Conservation (phyloP, 1,140 invertebrate species). For the Saccostrea cuccullata region DNA sequence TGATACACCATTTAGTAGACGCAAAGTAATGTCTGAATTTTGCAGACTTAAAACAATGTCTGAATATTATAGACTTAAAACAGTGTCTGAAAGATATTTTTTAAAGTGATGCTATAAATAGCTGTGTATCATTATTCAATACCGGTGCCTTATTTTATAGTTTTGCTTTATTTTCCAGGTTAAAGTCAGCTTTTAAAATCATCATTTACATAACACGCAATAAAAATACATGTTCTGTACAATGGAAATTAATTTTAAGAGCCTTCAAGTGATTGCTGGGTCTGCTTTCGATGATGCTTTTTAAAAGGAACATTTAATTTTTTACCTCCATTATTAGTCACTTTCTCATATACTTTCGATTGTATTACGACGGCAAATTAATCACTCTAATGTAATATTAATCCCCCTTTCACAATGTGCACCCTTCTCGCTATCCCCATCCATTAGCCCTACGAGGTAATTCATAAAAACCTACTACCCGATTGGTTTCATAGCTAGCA, state of each 20-base stretch:
- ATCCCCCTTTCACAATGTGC: not conserved
- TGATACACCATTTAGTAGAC: no score
- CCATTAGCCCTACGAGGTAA: not conserved
- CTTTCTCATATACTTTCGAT: conserved; percentile 10
- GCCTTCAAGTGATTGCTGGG: not conserved
- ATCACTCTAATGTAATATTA: conserved; percentile 33
- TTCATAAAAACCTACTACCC: conserved; percentile 8
- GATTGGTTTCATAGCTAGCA: conserved; percentile 33
- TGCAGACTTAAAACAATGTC: no score
- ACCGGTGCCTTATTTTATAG: not conserved
- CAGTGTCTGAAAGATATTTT: not conserved
- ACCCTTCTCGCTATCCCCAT: not conserved
- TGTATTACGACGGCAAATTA: not conserved
- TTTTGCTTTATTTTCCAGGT: not conserved
- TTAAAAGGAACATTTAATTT: not conserved
- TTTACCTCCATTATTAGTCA: conserved; percentile 6
- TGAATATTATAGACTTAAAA: not conserved
- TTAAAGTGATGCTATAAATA: not conserved
- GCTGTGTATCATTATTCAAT: not conserved
- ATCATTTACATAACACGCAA: not conserved
- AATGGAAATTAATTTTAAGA: conserved; percentile 8
- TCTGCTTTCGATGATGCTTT: not conserved
- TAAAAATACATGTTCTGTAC: not conserved
- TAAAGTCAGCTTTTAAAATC: not conserved
- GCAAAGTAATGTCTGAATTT: no score